Conservation (phyloP, 2,797 vertebrate genomes). For the Mus minutoides region DNA sequence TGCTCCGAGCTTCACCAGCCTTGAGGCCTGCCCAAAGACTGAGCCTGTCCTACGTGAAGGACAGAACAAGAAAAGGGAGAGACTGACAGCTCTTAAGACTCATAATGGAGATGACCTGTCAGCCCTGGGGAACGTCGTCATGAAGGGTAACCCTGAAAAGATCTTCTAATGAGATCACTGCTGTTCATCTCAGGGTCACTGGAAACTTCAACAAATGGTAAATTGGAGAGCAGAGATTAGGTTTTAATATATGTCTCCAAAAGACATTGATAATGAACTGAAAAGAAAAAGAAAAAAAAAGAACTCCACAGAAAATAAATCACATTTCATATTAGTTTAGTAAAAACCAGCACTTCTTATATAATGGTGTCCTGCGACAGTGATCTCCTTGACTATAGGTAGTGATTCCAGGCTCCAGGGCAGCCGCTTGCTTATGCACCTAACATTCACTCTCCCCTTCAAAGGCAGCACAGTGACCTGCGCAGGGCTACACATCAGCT, state of each 20-base stretch:
- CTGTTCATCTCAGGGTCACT: background rate
- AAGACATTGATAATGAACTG: background rate
- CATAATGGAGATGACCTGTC: background rate
- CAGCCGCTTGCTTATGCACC: constrained; percentile 5
- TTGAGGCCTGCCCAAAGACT: background rate
- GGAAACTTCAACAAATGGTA: background rate
- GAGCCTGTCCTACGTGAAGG: background rate
- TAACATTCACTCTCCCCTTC: background rate
- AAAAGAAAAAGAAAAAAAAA: background rate
- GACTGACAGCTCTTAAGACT: background rate
- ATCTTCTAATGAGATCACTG: background rate
- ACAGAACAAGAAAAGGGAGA: background rate
- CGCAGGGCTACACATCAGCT: background rate
- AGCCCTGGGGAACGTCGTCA: background rate
- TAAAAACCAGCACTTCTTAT: background rate
- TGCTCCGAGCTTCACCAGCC: background rate
- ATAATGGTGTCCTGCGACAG: background rate
- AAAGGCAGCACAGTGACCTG: background rate
- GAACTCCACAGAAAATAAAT: background rate
- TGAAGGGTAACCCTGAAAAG: background rate
- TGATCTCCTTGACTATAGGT: background rate
- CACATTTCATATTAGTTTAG: background rate
- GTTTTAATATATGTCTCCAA: constrained; percentile 3
- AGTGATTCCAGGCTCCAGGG: background rate
- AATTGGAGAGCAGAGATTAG: background rate